Conservation (phyloP, 2,888 invertebrate genomes). For the Sinotaia quadrata region DNA sequence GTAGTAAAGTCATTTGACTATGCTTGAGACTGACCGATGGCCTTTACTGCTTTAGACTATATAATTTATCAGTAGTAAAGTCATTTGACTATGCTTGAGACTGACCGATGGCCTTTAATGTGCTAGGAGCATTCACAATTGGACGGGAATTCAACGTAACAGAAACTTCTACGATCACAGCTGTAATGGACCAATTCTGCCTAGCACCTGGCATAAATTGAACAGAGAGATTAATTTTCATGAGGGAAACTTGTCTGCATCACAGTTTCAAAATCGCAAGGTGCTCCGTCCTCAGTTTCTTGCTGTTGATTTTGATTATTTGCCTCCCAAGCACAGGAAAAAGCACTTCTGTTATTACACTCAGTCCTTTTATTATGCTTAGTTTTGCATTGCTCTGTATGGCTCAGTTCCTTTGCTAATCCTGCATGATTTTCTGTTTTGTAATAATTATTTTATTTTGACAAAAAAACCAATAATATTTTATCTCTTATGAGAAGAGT, state of each 20-base stretch:
- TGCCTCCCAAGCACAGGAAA: too few species aligned
- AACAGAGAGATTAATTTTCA: constrained; percentile 47
- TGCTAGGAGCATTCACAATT: constrained; percentile 46
- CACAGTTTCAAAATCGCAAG: neutral
- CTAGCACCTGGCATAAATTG: constrained; percentile 46
- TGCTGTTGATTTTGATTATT: too few species aligned
- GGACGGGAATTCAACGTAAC: constrained; percentile 53
- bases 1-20: neutral
- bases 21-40: constrained; percentile 7
- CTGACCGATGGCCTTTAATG: constrained; percentile 23
- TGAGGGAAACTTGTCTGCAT: constrained; percentile 5
- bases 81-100: neutral
- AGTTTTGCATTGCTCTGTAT: too few species aligned
- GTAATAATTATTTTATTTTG: too few species aligned
- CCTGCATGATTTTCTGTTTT: too few species aligned
- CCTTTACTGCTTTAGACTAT: neutral
- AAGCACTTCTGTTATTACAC: too few species aligned
- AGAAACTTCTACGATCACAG: constrained; percentile 57
- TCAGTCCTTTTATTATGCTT: too few species aligned
- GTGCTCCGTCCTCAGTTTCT: too few species aligned
- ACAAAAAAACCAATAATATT: too few species aligned
- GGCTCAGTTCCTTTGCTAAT: too few species aligned
- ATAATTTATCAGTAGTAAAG: neutral
- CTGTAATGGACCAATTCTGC: constrained; percentile 53
- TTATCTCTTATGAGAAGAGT: too few species aligned